These are phyloP conservation scores for Enhydra lutris DNA, from an alignment of 2,113 vertebrate species.

Conservation along the genomic window DNA sequence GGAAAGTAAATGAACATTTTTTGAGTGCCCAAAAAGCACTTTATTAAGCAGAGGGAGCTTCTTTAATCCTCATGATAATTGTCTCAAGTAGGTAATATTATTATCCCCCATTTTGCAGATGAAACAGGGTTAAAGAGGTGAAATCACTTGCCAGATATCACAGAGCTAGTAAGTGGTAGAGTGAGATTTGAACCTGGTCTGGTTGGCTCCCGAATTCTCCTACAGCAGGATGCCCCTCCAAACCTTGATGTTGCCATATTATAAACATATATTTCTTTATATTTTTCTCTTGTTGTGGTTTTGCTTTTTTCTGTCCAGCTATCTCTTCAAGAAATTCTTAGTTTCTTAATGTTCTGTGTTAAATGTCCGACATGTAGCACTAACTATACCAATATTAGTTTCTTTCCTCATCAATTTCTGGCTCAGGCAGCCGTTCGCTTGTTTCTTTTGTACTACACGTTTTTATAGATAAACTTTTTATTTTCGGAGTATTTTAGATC, in stretches of 20 bases:
- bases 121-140: neutral
- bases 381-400: neutral
- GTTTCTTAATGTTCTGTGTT: neutral
- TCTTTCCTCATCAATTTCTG: neutral
- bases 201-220: neutral
- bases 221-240: neutral
- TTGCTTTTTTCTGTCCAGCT: neutral
- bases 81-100: neutral
- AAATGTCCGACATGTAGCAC: neutral
- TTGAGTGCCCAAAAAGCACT: neutral
- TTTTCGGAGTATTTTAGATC: constrained; percentile 29
- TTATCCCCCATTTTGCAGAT: neutral
- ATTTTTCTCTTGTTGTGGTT: neutral
- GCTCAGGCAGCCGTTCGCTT: neutral
- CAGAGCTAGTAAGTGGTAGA: neutral
- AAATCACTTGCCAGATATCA: neutral
- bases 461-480: neutral
- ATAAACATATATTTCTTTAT: neutral
- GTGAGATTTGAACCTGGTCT: neutral
- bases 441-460: neutral
- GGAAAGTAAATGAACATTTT: neutral
- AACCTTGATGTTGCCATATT: neutral
- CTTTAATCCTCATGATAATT: neutral
- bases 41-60: neutral
- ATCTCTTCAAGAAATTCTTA: neutral